Conservation (phyloP, 2,797 vertebrate species). For the Syngnathus rostellatus region DNA sequence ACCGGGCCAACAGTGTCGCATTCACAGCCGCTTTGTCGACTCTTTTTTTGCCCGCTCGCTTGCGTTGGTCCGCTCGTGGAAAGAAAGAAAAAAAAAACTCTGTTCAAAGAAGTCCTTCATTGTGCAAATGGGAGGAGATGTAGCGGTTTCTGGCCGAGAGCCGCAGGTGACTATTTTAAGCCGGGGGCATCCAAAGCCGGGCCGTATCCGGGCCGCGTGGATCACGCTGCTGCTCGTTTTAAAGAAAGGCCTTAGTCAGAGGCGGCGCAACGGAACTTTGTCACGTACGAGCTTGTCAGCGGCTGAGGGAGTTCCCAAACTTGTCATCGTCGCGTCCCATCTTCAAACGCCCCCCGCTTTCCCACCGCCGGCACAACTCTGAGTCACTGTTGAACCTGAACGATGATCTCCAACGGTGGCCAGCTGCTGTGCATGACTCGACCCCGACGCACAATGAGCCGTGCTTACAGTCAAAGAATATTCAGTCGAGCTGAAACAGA, state of each 20-base stretch:
- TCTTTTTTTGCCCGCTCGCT: not conserved
- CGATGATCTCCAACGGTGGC: constrained; percentile 15
- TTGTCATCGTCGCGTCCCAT: constrained; percentile 23
- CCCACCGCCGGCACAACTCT: constrained; percentile 41
- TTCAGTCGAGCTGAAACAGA: not conserved
- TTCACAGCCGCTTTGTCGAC: constrained; percentile 23
- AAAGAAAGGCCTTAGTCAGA: constrained; percentile 45
- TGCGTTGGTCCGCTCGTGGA: not conserved
- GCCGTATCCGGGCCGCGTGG: constrained; percentile 37
- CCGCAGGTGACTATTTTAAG: constrained; percentile 40
- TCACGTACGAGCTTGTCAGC: constrained; percentile 31
- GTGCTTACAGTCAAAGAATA: not conserved
- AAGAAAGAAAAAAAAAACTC: constrained; percentile 4
- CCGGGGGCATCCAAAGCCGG: constrained; percentile 20
- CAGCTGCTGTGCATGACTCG: constrained; percentile 44
- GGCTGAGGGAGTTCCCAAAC: constrained; percentile 41
- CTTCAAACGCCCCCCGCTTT: constrained; percentile 54
- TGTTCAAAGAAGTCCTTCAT: constrained; percentile 20
- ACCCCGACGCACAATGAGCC: constrained; percentile 25
- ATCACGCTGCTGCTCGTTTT: constrained; percentile 35
- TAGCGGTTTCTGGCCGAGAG: constrained; percentile 11
- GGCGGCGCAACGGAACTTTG: constrained; percentile 44
- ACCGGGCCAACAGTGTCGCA: constrained; percentile 51
- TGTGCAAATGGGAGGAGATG: constrained; percentile 3
- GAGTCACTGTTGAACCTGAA: constrained; percentile 22